Evolutionary conservation across 2,113 vertebrate species (phyloP).

Genomic region (Herpetotheres cachinnans): DNA sequence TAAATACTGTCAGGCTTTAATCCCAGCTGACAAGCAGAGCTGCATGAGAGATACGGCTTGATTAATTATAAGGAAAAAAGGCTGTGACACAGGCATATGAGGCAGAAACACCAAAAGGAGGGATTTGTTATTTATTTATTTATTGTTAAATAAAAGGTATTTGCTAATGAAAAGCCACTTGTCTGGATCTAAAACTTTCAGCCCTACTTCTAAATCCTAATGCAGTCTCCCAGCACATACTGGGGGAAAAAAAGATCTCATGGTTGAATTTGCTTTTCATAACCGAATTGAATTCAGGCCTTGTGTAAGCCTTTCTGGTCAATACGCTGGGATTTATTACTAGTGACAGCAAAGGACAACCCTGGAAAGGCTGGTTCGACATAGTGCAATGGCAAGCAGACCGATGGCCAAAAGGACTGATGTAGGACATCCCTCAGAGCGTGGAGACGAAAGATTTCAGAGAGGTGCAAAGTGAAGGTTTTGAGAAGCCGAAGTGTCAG

Average conservation of each 20-base stretch:
- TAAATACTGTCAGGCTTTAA: constrained; percentile 61
- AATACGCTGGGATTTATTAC: background rate
- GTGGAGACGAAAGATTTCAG: background rate
- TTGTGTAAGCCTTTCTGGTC: background rate
- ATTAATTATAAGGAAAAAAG: constrained; percentile 57
- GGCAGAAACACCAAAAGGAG: constrained; percentile 30
- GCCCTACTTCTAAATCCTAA: background rate
- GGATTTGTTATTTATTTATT: constrained; percentile 11
- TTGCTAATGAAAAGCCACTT: background rate
- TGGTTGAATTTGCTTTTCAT: background rate
- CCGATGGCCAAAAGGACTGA: background rate
- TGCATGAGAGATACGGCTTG: constrained; percentile 34
- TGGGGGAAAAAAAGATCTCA: background rate
- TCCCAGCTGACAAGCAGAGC: constrained; percentile 37
- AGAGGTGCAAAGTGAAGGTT: background rate
- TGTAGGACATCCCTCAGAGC: background rate
- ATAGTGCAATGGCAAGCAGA: rapidly evolving
- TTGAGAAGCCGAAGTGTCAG: background rate
- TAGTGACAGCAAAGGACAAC: background rate
- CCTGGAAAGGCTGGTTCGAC: background rate
- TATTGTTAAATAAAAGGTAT: background rate
- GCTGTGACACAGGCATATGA: constrained; percentile 27
- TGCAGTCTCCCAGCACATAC: background rate
- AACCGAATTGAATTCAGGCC: background rate
- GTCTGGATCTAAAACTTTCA: background rate